Percentiles rank a stretch among this genome's conserved stretches.
These are phyloP conservation scores for Gandaritis pyraliata DNA, from an alignment of 2,888 invertebrate species.

Conservation along the genomic window DNA sequence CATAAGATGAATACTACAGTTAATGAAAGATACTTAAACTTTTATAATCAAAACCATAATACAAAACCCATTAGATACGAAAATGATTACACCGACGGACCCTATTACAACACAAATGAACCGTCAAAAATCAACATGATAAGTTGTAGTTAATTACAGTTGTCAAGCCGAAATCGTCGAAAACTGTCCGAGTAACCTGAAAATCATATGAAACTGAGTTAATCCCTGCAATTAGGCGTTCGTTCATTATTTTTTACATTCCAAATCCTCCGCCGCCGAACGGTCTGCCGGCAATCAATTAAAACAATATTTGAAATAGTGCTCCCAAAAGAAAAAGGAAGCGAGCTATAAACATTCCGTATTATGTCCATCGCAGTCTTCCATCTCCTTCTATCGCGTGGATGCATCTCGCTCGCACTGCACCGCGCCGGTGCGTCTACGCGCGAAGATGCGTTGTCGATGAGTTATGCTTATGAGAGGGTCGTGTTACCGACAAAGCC, in stretches of 20 bases:
- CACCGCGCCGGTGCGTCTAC: constrained; percentile 82
- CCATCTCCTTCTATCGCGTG: constrained; percentile 49
- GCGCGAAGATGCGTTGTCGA: constrained; percentile 67
- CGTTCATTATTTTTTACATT: constrained; percentile 44
- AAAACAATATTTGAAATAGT: constrained; percentile 84
- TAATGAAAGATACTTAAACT: constrained; percentile 25
- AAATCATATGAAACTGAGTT: constrained; percentile 62
- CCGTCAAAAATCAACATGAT: constrained; percentile 60
- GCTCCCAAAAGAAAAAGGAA: constrained; percentile 78
- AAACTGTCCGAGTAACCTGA: constrained; percentile 59
- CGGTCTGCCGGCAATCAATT: constrained; percentile 82
- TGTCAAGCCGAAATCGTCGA: constrained; percentile 55
- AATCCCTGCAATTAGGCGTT: constrained; percentile 72
- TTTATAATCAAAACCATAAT: constrained; percentile 38
- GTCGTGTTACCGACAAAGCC: constrained; percentile 79
- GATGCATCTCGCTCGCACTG: constrained; percentile 58
- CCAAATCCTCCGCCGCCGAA: constrained; percentile 66
- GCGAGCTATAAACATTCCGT: constrained; percentile 76
- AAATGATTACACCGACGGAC: constrained; percentile 35
- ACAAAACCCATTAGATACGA: constrained; percentile 31
- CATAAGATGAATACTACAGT: neutral
- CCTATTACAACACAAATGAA: constrained; percentile 44
- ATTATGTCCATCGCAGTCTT: constrained; percentile 58
- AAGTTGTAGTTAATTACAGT: constrained; percentile 66
- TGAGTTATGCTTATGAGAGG: constrained; percentile 67